Base-by-base conservation (phyloP, 2,113 vertebrate species). In the Pithys albifrons region DNA sequence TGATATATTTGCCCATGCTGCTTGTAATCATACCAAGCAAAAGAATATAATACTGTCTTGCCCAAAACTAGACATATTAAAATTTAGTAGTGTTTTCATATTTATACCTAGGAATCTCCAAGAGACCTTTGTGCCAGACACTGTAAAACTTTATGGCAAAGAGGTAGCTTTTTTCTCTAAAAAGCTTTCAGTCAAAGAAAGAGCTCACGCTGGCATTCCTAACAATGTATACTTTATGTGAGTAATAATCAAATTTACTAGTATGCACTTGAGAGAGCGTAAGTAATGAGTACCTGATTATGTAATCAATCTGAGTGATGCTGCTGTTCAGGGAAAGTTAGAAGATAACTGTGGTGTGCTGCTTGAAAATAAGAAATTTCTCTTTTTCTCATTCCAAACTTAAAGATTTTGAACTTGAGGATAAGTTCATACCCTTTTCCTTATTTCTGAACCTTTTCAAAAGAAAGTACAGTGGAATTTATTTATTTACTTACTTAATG, bases 111-210 rank as follows among this genome's bases (percentile, higher is more conserved):
- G 65, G 46, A 70, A 62, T 46, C 67, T 94, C 54, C 33, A 82
- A 80, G 59, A 73, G 39, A 43, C 58, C 43, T 88, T 76, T 59
- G 39, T 77, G 74, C 75, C 67, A 96, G 85, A 93, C 89, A 52
- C 54, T 55, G 49, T 96, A 94, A 94, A 94, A 86, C n/a, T 92
- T 94, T 83, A 86, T 39, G 76, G 91, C 46, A 86, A 62, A 89
- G 46, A 80, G 20, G 72, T 76, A 58, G 54, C 2, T 7, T 43
- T 88, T 89, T 91, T 89, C 79, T 27, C 27, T 45, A 45, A 39
- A 83, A 89, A 52, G 19, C 27, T 86, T 67, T 59, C 39, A 67
- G 72, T 85, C 45, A 84, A 65, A 77, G 33, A 86, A 58, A 6
- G 51, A 84, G 48, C 45, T 58, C 35, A 46, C 16, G 84, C 18